Evolutionary conservation across 2,797 vertebrate genomes (phyloP), one percentile per base, ranked within the genome.

Genomic region (Geotrypetes seraphini): DNA sequence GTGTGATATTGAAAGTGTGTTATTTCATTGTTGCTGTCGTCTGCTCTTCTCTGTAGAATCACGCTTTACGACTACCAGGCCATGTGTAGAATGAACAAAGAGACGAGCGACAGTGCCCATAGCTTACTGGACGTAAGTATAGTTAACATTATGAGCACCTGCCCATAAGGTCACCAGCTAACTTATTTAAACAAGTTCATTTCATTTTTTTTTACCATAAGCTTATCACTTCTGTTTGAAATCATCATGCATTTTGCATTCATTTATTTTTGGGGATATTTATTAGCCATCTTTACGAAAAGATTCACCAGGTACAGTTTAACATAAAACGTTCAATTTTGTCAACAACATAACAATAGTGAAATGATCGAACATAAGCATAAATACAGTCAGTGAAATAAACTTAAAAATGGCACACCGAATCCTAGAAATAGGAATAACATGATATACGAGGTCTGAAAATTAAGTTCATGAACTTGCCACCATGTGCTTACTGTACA

Each of bases 11-110:
- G 19, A 8, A n/a, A n/a, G n/a, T n/a, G 14, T n/a, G n/a, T n/a
- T 5, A 7, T 26, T 43, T 37, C 41, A 32, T 29, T 50, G 22
- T 19, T 4, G 29, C 25, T 43, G 18, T 67, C 61, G 72, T 66
- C 39, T 33, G 47, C 68, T 66, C 50, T 60, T 55, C 65, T 44
- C 53, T 55, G 17, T 63, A 99, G 95, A 79, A 90, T 97, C 64
- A 92, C 84, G 1, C 79, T 99, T 33, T 97, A 93, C 60, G 93
- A 99, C 79, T 99, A 95, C 66, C 93, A 94, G 61, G 93, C 96
- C 72, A 85, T 96, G 54, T 99, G 96, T 38, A 85, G 83, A 75
- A 88, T 91, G 49, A 90, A 69, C 62, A 89, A 90, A 46, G 93
- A 97, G 48, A 97, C 91, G 39, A 97, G 90, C 9, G 93, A 88